Conservation (phyloP, 2,113 vertebrate species). For the Proterorhinus semilunaris region DNA sequence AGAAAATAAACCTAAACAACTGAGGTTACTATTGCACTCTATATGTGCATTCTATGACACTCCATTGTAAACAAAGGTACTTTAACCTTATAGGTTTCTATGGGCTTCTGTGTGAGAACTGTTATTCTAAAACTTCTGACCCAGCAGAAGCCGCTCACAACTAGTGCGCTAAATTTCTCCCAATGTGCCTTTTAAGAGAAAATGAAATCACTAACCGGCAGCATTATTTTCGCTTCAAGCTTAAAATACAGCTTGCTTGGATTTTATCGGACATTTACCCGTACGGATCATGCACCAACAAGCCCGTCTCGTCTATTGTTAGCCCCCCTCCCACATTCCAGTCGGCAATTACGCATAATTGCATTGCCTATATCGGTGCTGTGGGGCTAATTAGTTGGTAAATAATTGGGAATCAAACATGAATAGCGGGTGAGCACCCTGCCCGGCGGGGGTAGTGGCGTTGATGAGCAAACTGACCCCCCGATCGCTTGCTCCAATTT, state of each 20-base stretch:
- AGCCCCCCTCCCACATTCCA: constrained; percentile 15
- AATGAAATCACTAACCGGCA: not conserved
- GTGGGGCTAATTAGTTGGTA: constrained; percentile 54
- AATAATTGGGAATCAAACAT: constrained; percentile 59
- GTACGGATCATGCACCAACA: constrained; percentile 2
- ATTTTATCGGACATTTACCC: constrained; percentile 1
- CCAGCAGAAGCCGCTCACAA: too few species aligned
- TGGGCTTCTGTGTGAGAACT: too few species aligned
- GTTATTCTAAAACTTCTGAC: too few species aligned
- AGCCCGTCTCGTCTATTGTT: not conserved
- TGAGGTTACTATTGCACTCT: too few species aligned
- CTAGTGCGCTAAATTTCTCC: not conserved
- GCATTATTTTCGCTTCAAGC: not conserved
- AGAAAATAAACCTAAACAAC: too few species aligned
- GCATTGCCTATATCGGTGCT: constrained; percentile 15
- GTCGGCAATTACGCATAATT: constrained; percentile 39
- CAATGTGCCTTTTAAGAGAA: not conserved
- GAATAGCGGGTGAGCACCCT: constrained; percentile 36
- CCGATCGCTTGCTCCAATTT: constrained; percentile 44
- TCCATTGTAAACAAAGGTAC: too few species aligned
- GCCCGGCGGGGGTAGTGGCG: constrained; percentile 26
- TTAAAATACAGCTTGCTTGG: not conserved
- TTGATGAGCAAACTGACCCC: constrained; percentile 56
- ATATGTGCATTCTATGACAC: too few species aligned
- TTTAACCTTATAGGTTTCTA: too few species aligned